phyloP scores from a whole-genome alignment of 2,888 invertebrate genomes.

The Hyposoter dolosus region DNA sequence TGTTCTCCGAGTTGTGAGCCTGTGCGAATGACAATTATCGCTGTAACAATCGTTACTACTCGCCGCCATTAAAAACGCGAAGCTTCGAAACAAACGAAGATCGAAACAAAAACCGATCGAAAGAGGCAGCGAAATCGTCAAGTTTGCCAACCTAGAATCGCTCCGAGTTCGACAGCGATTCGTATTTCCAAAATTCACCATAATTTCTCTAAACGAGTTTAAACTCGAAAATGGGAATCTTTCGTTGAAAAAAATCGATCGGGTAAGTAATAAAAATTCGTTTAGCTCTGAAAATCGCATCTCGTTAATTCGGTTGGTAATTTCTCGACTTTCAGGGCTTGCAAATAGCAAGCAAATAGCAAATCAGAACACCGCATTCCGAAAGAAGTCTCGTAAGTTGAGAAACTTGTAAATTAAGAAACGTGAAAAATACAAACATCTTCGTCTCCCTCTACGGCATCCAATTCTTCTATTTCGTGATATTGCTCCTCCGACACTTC shows the following conservation, averaged over 20 bases:
- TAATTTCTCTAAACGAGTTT: not conserved
- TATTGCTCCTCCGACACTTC: conserved; percentile 83
- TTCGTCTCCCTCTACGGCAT: conserved; percentile 85
- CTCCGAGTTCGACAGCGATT: not conserved
- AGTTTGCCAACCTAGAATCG: not conserved
- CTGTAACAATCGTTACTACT: not conserved
- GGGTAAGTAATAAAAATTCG: no score
- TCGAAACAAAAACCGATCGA: not conserved
- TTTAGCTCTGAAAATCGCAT: no score
- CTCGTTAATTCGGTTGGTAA: no score
- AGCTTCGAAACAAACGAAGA: not conserved
- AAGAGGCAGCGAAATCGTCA: not conserved
- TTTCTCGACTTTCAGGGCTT: no score
- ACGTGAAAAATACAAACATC: conserved; percentile 78
- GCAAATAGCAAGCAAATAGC: no score
- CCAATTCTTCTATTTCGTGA: conserved; percentile 85
- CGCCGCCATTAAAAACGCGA: not conserved
- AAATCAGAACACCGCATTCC: no score
- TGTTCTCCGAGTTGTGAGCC: conserved; percentile 80
- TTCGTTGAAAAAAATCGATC: conserved; percentile 74
- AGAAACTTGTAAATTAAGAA: not conserved
- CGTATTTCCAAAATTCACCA: not conserved
- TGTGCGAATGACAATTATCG: conserved; percentile 51
- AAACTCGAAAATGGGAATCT: conserved; percentile 69
- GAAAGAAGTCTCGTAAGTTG: no score